phyloP scores from a whole-genome alignment of 2,113 vertebrate species.

The Anolis carolinensis region DNA sequence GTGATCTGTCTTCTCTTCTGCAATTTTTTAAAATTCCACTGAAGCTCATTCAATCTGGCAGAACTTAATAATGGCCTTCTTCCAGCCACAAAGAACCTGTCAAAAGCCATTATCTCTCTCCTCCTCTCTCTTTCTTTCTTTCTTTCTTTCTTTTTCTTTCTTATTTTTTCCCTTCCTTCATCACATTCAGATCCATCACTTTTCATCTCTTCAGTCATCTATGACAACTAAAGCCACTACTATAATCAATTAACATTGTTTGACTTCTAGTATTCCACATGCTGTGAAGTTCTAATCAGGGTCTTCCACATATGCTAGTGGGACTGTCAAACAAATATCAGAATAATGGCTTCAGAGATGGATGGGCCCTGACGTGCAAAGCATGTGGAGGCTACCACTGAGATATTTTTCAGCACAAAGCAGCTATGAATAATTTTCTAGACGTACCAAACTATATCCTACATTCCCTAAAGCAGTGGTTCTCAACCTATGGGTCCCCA shows the following conservation, averaged over 20 bases:
- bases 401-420: background rate
- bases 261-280: background rate
- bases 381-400: background rate
- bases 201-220: conserved; percentile 8
- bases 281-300: background rate
- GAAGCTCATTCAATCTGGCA: background rate
- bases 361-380: background rate
- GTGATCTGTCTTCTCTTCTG: background rate
- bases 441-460: background rate
- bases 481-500: too few relatives aligned
- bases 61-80: conserved; percentile 12
- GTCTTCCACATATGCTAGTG: background rate
- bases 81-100: conserved; percentile 32
- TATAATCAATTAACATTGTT: background rate
- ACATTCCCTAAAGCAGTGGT: too few relatives aligned
- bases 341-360: background rate
- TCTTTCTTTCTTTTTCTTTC: too few relatives aligned
- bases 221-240: conserved; percentile 37
- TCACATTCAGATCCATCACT: conserved; percentile 16
- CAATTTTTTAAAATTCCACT: background rate
- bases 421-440: background rate
- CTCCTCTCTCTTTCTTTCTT: too few relatives aligned
- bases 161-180: background rate
- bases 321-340: background rate
- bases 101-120: background rate